Evolutionary conservation across 2,113 vertebrate genomes (phyloP).

Genomic region (Reinhardtius hippoglossoides): DNA sequence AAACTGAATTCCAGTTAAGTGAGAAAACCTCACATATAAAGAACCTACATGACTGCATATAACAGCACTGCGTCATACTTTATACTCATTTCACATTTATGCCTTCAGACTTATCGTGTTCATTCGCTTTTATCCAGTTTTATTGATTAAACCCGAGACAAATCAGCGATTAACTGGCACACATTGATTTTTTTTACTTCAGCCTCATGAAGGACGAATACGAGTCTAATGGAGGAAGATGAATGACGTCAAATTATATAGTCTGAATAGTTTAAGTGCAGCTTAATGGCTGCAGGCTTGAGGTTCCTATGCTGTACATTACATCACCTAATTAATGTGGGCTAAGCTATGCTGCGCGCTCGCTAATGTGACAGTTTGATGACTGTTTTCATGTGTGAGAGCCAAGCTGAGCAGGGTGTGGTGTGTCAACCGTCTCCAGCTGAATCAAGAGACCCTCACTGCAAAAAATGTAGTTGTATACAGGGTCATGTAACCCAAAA

Average conservation of each 20-base stretch:
- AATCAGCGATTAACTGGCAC: conserved; percentile 31
- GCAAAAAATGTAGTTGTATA: conserved; percentile 14
- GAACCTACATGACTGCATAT: conserved; percentile 5
- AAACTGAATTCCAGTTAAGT: conserved; percentile 16
- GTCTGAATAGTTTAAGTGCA: conserved; percentile 47
- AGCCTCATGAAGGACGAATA: conserved; percentile 12
- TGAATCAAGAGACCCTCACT: conserved; percentile 26
- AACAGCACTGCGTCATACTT: conserved; percentile 9
- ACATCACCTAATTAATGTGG: conserved; percentile 70
- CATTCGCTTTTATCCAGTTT: conserved; percentile 19
- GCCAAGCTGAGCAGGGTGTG: conserved; percentile 57
- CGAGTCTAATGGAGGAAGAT: conserved; percentile 25
- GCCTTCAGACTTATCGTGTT: not conserved
- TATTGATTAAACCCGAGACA: conserved; percentile 28
- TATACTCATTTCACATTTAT: conserved; percentile 14
- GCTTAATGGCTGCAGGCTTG: conserved; percentile 43
- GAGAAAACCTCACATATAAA: conserved; percentile 18
- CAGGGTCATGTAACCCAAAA: conserved; percentile 8
- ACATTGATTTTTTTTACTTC: conserved; percentile 23
- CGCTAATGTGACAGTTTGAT: conserved; percentile 65
- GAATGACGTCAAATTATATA: conserved; percentile 44
- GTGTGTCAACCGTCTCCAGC: conserved; percentile 18
- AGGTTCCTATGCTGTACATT: conserved; percentile 56
- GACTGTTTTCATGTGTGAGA: conserved; percentile 37
- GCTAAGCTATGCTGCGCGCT: conserved; percentile 23